These are phyloP conservation scores for Epirrhoe tristata DNA, from an alignment of 2,888 invertebrate genomes.

Conservation along the genomic window DNA sequence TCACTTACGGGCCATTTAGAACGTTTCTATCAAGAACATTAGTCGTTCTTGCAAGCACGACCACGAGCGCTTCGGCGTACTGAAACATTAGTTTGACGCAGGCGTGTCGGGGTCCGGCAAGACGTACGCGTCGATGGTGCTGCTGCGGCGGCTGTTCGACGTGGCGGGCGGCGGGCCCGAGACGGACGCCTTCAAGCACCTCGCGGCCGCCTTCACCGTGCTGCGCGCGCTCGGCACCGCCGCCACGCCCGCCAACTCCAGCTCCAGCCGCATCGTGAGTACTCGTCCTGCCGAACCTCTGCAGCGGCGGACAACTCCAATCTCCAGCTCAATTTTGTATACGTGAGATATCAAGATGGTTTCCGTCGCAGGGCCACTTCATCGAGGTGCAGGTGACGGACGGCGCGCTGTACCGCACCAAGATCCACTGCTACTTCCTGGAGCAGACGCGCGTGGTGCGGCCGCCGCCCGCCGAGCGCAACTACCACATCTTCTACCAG, in stretches of 20 bases:
- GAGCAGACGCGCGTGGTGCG: conserved; percentile 97
- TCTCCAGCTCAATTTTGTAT: too few species aligned
- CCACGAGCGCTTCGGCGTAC: too few species aligned
- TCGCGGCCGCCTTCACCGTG: conserved; percentile 97
- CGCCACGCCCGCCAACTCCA: conserved; percentile 94
- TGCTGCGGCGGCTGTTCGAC: conserved; percentile 95
- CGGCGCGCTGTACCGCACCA: conserved; percentile 96
- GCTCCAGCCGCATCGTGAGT: conserved; percentile 96
- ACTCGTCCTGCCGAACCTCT: too few species aligned
- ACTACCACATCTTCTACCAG: conserved; percentile 99
- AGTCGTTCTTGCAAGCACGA: too few species aligned
- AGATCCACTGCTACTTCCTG: conserved; percentile 98
- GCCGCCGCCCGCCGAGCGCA: conserved; percentile 94
- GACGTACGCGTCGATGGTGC: conserved; percentile 96
- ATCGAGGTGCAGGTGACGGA: conserved; percentile 98
- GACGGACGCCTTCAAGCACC: conserved; percentile 98
- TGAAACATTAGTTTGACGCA: conserved; percentile 57
- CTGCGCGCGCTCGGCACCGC: conserved; percentile 96
- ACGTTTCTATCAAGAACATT: too few species aligned
- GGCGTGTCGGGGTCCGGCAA: conserved; percentile 97
- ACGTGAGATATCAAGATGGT: neutral
- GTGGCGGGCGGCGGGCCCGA: conserved; percentile 97
- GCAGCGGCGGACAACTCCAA: too few species aligned
- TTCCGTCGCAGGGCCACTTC: conserved; percentile 91
- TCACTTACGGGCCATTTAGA: too few species aligned